Base-by-base conservation (phyloP, 1,140 invertebrate species). In the Triops longicaudatus region DNA sequence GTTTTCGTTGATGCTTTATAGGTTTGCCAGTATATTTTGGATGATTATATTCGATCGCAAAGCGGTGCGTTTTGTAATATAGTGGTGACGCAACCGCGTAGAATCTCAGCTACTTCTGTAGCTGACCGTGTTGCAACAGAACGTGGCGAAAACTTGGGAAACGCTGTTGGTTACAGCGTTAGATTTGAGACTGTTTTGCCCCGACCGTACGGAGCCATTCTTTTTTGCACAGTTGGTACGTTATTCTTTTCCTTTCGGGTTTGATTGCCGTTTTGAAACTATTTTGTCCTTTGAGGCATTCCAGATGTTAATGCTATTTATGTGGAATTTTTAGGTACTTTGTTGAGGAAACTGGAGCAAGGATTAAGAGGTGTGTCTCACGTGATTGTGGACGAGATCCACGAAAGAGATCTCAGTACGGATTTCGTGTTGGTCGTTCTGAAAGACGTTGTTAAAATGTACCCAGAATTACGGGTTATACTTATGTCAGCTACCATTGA, bases 401-500 rank as follows among this genome's bases (percentile, higher is more conserved):
- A 99, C 82, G 97, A 99, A 83, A 86, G 97, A 63, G 97, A 99
- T 84, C 93, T 97, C 0, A 98, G 98, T 83, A 95, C 93, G 37
- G 98, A 99, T 83, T 99, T 99, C 82, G 90, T 98, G 7, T 88
- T 99, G 85, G 95, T 98, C 72, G 89, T 98, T 0, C 85, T 99
- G 0, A 87, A 95, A 28, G 95, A 99, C 83, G 96, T 98, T 90
- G 89, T 98, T 1, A 90, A 92, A 78, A 90, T 90, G 0, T 96
- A 95, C 83, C 93, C 93, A 0, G 93, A 97, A 81, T 82, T 98
- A 14, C 88, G 94, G 77, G 88, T 99, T 6, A 95, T 99, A 81
- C 87, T 99, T 26, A 99, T 99, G 97, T 98, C 96, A 7, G 97
- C 98, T 5, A 98, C 97, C 0, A 94, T 99, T 77, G 95, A 98